Percentiles rank a stretch among this genome's conserved stretches.
These are phyloP conservation scores for Cantharis nigra DNA, from an alignment of 2,888 invertebrate genomes.

Conservation along the genomic window DNA sequence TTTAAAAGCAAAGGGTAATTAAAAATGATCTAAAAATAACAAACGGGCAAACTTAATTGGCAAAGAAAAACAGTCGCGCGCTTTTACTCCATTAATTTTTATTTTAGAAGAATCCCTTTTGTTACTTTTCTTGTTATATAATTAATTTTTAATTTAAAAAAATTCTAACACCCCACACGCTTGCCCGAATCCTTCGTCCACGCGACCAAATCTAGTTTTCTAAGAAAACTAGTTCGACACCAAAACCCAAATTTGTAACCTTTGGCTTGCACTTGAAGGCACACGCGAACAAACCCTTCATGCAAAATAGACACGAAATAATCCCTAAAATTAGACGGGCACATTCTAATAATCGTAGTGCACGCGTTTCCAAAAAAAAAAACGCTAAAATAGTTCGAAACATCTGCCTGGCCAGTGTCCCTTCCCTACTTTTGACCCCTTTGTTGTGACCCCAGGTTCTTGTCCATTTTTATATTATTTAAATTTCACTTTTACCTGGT, in stretches of 20 bases:
- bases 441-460: constrained; percentile 30
- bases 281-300: constrained; percentile 17
- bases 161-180: background rate
- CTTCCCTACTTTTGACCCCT: constrained; percentile 31
- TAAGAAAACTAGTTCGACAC: background rate
- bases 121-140: constrained; percentile 17
- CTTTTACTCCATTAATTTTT: constrained; percentile 37
- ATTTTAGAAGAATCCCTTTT: constrained; percentile 26
- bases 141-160: constrained; percentile 18
- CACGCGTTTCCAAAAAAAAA: background rate
- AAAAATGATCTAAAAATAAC: constrained; percentile 57
- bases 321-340: constrained; percentile 1
- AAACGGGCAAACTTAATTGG: constrained; percentile 55
- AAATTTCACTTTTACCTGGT: constrained; percentile 29
- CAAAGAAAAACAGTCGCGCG: constrained; percentile 50
- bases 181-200: background rate
- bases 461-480: constrained; percentile 33
- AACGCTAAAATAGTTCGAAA: constrained; percentile 8
- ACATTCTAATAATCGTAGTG: constrained; percentile 6
- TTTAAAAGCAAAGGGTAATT: constrained; percentile 50
- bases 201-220: background rate
- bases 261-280: constrained; percentile 1
- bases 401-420: constrained; percentile 37
- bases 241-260: background rate
- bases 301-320: constrained; percentile 9